These are phyloP conservation scores for Brachyptera putata DNA, from an alignment of 2,888 invertebrate species.

Conservation along the genomic window DNA sequence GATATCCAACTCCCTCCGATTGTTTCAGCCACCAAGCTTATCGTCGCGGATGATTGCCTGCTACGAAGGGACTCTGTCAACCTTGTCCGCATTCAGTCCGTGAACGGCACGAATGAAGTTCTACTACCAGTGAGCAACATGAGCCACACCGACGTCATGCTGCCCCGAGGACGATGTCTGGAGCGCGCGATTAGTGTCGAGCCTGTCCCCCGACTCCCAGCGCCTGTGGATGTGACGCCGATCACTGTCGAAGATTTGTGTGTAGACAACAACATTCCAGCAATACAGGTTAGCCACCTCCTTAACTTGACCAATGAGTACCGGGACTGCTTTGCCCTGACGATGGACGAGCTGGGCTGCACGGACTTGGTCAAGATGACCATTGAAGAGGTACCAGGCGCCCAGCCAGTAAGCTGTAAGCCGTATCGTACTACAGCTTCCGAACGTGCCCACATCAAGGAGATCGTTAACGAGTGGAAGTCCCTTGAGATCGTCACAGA, in stretches of 20 bases:
- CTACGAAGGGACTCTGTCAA: neutral
- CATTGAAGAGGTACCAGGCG: neutral
- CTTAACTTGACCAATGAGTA: neutral
- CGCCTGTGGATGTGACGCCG: neutral
- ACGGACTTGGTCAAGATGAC: neutral
- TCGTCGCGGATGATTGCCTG: neutral
- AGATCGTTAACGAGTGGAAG: neutral
- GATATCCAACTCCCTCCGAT: neutral
- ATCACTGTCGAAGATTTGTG: neutral
- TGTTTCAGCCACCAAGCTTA: neutral
- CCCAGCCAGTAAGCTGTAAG: neutral
- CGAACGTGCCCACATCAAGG: neutral
- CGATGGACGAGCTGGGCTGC: neutral
- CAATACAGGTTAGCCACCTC: neutral
- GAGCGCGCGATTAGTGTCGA: neutral
- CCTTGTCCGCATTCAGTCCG: too few relatives aligned
- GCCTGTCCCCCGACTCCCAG: too few relatives aligned
- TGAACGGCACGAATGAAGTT: too few relatives aligned
- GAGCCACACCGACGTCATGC: too few relatives aligned
- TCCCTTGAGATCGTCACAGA: neutral
- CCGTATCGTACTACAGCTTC: neutral
- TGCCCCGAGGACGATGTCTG: neutral
- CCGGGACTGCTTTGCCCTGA: neutral
- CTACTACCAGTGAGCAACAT: too few relatives aligned
- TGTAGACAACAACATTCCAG: neutral